phyloP scores from a whole-genome alignment of 1,140 invertebrate genomes.

The Penaeus japonicus region DNA sequence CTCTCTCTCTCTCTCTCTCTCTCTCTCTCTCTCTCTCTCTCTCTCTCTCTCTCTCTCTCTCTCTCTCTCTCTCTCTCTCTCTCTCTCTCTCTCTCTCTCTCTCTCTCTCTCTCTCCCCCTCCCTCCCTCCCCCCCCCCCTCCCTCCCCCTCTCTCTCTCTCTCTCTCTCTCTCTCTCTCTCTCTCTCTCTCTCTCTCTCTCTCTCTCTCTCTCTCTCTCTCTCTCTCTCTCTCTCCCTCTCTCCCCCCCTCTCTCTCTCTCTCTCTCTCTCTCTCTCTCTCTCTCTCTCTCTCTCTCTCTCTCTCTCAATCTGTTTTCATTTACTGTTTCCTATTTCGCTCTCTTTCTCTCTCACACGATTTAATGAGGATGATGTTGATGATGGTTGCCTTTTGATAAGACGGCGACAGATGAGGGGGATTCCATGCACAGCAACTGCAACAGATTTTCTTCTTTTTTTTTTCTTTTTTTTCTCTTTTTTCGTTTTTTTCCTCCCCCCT shows the following conservation, averaged over 20 bases:
- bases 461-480: too few relatives aligned
- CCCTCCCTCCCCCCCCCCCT: background rate
- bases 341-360: too few relatives aligned
- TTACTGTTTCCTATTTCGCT: background rate
- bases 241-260: background rate
- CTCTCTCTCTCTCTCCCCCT: too few relatives aligned
- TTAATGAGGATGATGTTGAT: too few relatives aligned
- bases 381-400: too few relatives aligned
- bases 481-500: too few relatives aligned
- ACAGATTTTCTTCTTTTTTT: too few relatives aligned
- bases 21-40: background rate
- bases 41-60: background rate
- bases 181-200: too few relatives aligned
- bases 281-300: constrained; percentile 7
- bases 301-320: background rate
- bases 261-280: background rate
- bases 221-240: background rate
- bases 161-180: background rate
- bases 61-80: background rate
- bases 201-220: background rate
- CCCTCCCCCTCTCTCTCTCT: background rate
- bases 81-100: background rate
- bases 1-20: background rate
- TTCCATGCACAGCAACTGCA: too few relatives aligned
- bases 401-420: too few relatives aligned